A percentile compares a stretch with the other conserved stretches of the same genome.
These are phyloP conservation scores for Palaemon carinicauda DNA, from an alignment of 1,140 invertebrate genomes.

Conservation along the genomic window DNA sequence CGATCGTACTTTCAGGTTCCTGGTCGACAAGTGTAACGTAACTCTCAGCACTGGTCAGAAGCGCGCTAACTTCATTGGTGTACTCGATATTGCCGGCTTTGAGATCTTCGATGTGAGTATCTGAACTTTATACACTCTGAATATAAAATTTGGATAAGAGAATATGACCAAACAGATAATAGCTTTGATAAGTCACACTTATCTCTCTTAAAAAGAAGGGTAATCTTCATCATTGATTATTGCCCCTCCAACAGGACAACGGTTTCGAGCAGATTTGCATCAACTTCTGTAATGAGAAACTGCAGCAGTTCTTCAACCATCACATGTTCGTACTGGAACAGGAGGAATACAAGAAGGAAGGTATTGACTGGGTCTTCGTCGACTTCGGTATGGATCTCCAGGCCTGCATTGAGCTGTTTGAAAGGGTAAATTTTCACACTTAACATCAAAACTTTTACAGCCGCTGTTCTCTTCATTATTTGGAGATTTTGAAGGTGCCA, in stretches of 20 bases:
- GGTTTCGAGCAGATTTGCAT: constrained; percentile 38
- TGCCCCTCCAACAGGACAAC: constrained; percentile 60
- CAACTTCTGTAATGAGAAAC: constrained; percentile 42
- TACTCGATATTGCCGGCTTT: constrained; percentile 70
- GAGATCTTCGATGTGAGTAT: constrained; percentile 99
- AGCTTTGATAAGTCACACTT: too few species aligned
- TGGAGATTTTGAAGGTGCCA: neutral
- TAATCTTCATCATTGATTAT: neutral
- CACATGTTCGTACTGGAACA: constrained; percentile 68
- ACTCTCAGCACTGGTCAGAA: constrained; percentile 81
- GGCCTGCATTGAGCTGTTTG: constrained; percentile 62
- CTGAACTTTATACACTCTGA: constrained; percentile 73
- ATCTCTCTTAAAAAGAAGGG: too few species aligned
- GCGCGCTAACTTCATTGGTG: constrained; percentile 98
- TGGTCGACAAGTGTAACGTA: constrained; percentile 69
- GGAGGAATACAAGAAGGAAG: constrained; percentile 95
- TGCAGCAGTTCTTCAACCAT: constrained; percentile 49
- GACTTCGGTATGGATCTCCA: constrained; percentile 51
- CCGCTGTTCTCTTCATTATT: too few species aligned
- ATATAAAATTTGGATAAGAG: too few species aligned
- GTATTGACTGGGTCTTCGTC: constrained; percentile 68
- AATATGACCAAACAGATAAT: too few species aligned
- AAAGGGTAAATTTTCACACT: constrained; percentile 73
- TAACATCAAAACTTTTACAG: too few species aligned
- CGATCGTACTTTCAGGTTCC: constrained; percentile 77